Conservation (phyloP, 2,888 invertebrate genomes). For the Merodon equestris region DNA sequence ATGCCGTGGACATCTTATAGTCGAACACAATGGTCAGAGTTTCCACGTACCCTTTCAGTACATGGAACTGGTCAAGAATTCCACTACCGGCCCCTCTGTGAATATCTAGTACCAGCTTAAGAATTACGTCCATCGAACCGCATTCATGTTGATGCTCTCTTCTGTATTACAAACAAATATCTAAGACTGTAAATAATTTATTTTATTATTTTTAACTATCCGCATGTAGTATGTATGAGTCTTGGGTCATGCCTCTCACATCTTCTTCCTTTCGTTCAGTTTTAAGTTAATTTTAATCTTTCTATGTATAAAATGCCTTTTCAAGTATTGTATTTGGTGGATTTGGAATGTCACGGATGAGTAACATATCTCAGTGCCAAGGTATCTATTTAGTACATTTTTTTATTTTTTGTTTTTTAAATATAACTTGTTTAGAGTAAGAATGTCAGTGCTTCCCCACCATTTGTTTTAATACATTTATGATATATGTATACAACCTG, state of each 20-base stretch:
- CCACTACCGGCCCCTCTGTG: constrained; percentile 70
- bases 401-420: neutral
- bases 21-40: constrained; percentile 87
- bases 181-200: constrained; percentile 75
- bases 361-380: constrained; percentile 58
- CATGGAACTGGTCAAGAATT: constrained; percentile 83
- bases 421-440: constrained; percentile 32
- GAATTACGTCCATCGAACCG: constrained; percentile 42
- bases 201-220: constrained; percentile 40
- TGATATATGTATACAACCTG: constrained; percentile 6
- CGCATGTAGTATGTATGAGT: neutral
- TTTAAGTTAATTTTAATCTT: constrained; percentile 15
- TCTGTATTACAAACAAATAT: constrained; percentile 55
- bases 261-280: constrained; percentile 17
- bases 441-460: constrained; percentile 45
- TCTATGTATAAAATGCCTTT: constrained; percentile 42
- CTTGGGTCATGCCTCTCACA: constrained; percentile 5
- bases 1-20: constrained; percentile 91
- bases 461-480: constrained; percentile 32
- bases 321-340: constrained; percentile 29
- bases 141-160: constrained; percentile 40
- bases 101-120: constrained; percentile 69
- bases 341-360: constrained; percentile 18
- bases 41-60: constrained; percentile 91
- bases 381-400: constrained; percentile 46